Conservation (phyloP, 2,888 invertebrate genomes). For the Pseudeuparius sepicola region DNA sequence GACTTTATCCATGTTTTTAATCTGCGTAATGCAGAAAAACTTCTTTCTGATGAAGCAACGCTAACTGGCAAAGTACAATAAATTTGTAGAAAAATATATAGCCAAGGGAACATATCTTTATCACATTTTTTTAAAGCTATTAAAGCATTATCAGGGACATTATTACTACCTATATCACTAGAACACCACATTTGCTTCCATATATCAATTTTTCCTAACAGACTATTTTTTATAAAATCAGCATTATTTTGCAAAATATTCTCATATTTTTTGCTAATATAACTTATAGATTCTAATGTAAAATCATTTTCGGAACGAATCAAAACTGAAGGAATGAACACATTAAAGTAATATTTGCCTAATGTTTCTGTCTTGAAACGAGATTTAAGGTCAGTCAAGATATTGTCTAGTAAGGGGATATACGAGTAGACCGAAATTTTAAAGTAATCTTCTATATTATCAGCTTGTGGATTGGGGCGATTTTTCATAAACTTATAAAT, state of each 20-base stretch:
- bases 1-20: conserved; percentile 5
- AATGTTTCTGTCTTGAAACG: conserved; percentile 2
- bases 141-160: conserved; percentile 4
- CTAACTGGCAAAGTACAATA: conserved; percentile 2
- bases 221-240: conserved; percentile 3
- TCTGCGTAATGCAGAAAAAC: conserved; percentile 4
- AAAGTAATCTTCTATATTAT: conserved; percentile 1
- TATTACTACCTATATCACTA: conserved; percentile 2
- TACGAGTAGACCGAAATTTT: conserved; percentile 4
- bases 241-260: neutral
- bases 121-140: conserved; percentile 2
- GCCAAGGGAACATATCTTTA: neutral
- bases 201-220: neutral
- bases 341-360: too few relatives aligned
- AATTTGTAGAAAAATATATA: conserved; percentile 4
- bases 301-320: too few relatives aligned
- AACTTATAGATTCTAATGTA: too few relatives aligned
- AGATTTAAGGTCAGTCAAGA: neutral
- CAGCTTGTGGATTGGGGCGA: conserved; percentile 4
- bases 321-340: too few relatives aligned
- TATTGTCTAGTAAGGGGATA: conserved; percentile 5
- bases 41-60: conserved; percentile 8
- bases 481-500: conserved; percentile 2
- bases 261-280: conserved; percentile 3
- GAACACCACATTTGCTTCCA: conserved; percentile 5